These are phyloP conservation scores for Formica selysi DNA, from an alignment of 1,140 invertebrate genomes.

Conservation along the genomic window DNA sequence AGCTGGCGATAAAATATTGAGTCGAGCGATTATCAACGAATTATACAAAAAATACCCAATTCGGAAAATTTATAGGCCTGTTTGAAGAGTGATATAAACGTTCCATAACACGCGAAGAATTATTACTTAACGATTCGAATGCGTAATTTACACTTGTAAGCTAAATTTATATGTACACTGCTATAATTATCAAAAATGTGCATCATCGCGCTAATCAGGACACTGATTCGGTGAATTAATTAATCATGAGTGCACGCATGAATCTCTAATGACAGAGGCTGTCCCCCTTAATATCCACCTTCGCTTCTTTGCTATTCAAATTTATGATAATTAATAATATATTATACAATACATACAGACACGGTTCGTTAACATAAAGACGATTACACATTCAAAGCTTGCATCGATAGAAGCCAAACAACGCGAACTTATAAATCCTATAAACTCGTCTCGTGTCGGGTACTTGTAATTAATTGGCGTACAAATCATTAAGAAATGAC, in stretches of 20 bases:
- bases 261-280: constrained; percentile 17
- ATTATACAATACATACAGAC: not conserved
- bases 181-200: constrained; percentile 12
- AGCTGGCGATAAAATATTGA: constrained; percentile 60
- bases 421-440: constrained; percentile 14
- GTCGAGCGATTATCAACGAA: constrained; percentile 26
- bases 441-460: not conserved
- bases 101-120: not conserved
- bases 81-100: not conserved
- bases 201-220: not conserved
- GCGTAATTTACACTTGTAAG: not conserved
- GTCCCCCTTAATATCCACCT: not conserved
- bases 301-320: constrained; percentile 17
- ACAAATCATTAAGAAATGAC: not conserved
- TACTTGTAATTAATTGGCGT: constrained; percentile 22
- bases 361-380: not conserved
- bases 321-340: constrained; percentile 51
- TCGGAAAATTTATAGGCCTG: not conserved
- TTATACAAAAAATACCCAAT: constrained; percentile 23
- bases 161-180: not conserved
- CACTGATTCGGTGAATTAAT: constrained; percentile 9
- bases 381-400: not conserved
- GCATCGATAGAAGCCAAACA: constrained; percentile 1
- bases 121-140: not conserved
- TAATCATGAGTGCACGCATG: not conserved